Evolutionary conservation across 2,113 vertebrate genomes (phyloP).

Genomic region (Marcusenius ussheri): DNA sequence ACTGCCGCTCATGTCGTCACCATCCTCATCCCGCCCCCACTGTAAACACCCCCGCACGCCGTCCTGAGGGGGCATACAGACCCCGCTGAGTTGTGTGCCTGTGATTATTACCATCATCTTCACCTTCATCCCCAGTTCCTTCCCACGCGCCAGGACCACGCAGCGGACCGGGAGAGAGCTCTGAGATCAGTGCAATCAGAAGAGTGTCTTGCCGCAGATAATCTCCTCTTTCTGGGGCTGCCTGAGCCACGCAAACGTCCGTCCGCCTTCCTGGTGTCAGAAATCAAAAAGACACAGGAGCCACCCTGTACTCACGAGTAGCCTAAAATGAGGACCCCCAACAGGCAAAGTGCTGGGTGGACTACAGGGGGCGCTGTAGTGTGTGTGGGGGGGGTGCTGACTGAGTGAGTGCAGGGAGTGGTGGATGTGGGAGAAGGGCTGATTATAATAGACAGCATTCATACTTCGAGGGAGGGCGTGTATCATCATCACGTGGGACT

Average conservation of each 20-base stretch:
- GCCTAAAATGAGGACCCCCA: background rate
- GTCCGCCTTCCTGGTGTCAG: background rate
- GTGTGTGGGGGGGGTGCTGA: background rate
- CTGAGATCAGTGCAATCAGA: conserved; percentile 14
- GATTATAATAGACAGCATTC: background rate
- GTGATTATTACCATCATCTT: background rate
- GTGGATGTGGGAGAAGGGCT: background rate
- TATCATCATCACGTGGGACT: background rate
- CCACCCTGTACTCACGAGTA: background rate
- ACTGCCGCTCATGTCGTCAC: background rate
- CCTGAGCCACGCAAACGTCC: background rate
- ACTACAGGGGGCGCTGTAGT: background rate
- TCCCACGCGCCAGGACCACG: background rate
- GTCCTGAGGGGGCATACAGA: background rate
- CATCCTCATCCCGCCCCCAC: background rate
- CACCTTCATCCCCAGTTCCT: background rate
- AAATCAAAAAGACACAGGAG: background rate
- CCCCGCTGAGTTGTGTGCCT: background rate
- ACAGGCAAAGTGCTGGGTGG: background rate
- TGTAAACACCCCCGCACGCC: background rate
- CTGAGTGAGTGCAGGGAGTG: background rate
- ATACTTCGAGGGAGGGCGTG: background rate
- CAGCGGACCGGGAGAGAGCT: background rate
- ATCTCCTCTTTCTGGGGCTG: background rate
- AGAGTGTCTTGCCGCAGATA: background rate